Evolutionary conservation across 2,113 vertebrate species (phyloP).

Genomic region (Prunella himalayana): DNA sequence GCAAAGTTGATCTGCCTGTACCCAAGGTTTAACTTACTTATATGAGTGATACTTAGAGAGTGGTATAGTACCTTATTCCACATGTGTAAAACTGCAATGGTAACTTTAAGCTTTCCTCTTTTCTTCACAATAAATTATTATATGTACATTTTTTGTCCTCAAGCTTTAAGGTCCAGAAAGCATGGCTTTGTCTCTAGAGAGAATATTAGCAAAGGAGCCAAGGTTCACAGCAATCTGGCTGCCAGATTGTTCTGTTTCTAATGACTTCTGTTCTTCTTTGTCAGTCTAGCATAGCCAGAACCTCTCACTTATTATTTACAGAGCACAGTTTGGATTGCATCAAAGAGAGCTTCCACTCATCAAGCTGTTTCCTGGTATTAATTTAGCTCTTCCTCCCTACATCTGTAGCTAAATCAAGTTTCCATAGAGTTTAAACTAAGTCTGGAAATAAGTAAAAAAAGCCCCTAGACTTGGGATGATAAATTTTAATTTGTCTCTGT

Average conservation of each 20-base stretch:
- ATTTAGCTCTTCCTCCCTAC: constrained; percentile 48
- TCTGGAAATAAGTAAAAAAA: not conserved
- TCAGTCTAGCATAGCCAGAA: constrained; percentile 22
- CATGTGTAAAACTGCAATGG: not conserved
- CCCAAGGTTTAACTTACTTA: not conserved
- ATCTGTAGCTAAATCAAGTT: constrained; percentile 23
- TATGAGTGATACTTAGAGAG: not conserved
- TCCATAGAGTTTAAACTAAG: not conserved
- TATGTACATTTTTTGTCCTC: not conserved
- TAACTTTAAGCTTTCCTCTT: not conserved
- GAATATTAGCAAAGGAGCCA: not conserved
- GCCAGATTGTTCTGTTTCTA: constrained; percentile 11
- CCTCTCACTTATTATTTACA: not conserved
- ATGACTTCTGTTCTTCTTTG: constrained; percentile 41
- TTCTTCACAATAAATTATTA: not conserved
- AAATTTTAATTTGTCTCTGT: not conserved
- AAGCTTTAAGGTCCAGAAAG: not conserved
- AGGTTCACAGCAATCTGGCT: not conserved
- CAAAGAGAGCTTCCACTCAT: constrained; percentile 27
- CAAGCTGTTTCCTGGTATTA: constrained; percentile 57
- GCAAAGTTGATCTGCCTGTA: not conserved
- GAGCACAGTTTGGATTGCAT: constrained; percentile 5
- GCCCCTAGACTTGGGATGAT: not conserved
- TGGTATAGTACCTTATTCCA: not conserved
- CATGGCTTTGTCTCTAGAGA: not conserved